phyloP scores from a whole-genome alignment of 2,888 invertebrate species.

The Hybos culiciformis region DNA sequence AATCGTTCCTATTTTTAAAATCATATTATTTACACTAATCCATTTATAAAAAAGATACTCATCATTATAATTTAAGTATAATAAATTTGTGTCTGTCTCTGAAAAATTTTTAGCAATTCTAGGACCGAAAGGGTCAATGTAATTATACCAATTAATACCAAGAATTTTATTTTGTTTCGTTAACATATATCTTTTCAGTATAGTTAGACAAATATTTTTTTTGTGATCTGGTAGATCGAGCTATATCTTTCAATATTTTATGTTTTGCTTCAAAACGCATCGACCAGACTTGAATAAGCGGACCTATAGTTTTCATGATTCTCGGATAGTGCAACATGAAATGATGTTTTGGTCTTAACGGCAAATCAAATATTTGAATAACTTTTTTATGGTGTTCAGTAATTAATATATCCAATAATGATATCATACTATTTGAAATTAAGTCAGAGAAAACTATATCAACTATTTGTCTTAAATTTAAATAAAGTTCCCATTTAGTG shows the following conservation, averaged over 20 bases:
- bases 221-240: slow-evolving; percentile 1
- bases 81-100: neutral
- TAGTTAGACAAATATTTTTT: slow-evolving; percentile 5
- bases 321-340: slow-evolving; percentile 2
- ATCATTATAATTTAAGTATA: neutral
- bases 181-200: slow-evolving; percentile 2
- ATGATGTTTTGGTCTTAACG: slow-evolving; percentile 6
- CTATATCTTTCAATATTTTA: slow-evolving; percentile 4
- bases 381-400: slow-evolving; percentile 1
- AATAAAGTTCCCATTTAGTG: slow-evolving; percentile 6
- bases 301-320: slow-evolving; percentile 12
- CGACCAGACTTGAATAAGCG: slow-evolving; percentile 10
- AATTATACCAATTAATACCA: neutral
- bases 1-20: slow-evolving; percentile 1
- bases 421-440: neutral
- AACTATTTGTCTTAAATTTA: slow-evolving; percentile 10
- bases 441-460: slow-evolving; percentile 4
- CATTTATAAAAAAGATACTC: neutral
- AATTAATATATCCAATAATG: neutral
- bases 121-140: neutral
- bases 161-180: neutral
- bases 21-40: neutral
- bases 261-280: slow-evolving; percentile 5
- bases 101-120: neutral
- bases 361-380: neutral